Evolutionary conservation across 2,888 invertebrate species (phyloP).

Genomic region (Yponomeuta malinellus): DNA sequence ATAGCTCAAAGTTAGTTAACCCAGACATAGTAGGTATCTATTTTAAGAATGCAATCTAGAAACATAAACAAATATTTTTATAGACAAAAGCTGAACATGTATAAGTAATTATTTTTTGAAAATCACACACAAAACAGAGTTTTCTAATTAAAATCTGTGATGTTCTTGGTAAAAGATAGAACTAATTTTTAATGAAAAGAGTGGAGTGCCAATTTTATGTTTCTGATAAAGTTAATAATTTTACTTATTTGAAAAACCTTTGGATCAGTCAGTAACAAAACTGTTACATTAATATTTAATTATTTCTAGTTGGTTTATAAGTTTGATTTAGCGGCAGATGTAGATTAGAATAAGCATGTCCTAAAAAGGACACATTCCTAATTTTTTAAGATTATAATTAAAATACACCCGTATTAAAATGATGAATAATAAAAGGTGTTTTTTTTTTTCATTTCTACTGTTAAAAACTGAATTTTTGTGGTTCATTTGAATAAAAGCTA

Average conservation of each 20-base stretch:
- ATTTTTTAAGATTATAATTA: too few relatives aligned
- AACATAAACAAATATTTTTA: neutral
- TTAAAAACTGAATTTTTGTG: neutral
- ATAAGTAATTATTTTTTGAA: neutral
- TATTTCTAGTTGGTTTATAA: neutral
- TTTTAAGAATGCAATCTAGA: slow-evolving; percentile 5
- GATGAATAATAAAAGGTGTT: slow-evolving; percentile 16
- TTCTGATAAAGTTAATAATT: neutral
- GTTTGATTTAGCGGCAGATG: slow-evolving; percentile 36
- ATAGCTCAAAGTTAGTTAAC: neutral
- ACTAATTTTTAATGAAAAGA: slow-evolving; percentile 3
- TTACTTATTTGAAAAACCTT: neutral
- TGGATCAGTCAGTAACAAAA: slow-evolving; percentile 1
- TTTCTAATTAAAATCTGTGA: neutral
- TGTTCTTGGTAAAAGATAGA: neutral
- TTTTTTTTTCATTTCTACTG: neutral
- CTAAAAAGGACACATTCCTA: too few relatives aligned
- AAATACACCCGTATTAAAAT: too few relatives aligned
- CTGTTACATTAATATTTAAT: neutral
- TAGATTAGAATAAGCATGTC: slow-evolving; percentile 26
- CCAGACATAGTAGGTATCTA: too few relatives aligned
- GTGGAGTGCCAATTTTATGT: slow-evolving; percentile 19
- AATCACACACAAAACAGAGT: neutral
- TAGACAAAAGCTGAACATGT: neutral
- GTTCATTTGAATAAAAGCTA: slow-evolving; percentile 8